phyloP scores from a whole-genome alignment of 2,888 invertebrate genomes.

The Pachydiplax longipennis region DNA sequence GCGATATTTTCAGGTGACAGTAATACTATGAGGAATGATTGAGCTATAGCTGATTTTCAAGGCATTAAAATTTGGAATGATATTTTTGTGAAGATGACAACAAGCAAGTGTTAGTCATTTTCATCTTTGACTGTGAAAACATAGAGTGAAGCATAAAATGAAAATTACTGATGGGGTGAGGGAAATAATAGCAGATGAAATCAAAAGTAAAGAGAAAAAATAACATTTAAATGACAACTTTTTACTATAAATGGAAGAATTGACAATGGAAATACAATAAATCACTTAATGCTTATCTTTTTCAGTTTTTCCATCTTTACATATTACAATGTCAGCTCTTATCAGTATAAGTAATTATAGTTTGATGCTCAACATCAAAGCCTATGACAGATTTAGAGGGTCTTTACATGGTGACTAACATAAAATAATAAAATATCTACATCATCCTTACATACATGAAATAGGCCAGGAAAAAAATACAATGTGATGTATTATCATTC shows the following conservation, averaged over 20 bases:
- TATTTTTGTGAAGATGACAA: too few relatives aligned
- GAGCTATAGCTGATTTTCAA: too few relatives aligned
- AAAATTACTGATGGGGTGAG: background rate
- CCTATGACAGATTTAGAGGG: background rate
- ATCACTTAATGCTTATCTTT: background rate
- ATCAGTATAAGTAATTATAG: background rate
- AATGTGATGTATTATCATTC: background rate
- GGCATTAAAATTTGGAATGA: too few relatives aligned
- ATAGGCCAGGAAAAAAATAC: background rate
- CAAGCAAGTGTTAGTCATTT: too few relatives aligned
- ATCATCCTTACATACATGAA: background rate
- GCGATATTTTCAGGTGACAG: too few relatives aligned
- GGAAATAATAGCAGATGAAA: background rate
- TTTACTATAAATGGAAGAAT: conserved; percentile 34
- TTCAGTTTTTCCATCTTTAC: background rate
- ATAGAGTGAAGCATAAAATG: too few relatives aligned
- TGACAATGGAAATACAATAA: conserved; percentile 12
- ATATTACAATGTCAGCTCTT: background rate
- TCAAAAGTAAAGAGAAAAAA: conserved; percentile 1
- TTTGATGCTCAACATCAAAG: background rate
- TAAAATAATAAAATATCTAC: background rate
- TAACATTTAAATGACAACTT: conserved; percentile 3
- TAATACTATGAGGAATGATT: too few relatives aligned
- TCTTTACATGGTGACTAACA: background rate
- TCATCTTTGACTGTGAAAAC: too few relatives aligned